These are phyloP conservation scores for Heliothis peltigera DNA, from an alignment of 2,888 invertebrate species.

Conservation along the genomic window DNA sequence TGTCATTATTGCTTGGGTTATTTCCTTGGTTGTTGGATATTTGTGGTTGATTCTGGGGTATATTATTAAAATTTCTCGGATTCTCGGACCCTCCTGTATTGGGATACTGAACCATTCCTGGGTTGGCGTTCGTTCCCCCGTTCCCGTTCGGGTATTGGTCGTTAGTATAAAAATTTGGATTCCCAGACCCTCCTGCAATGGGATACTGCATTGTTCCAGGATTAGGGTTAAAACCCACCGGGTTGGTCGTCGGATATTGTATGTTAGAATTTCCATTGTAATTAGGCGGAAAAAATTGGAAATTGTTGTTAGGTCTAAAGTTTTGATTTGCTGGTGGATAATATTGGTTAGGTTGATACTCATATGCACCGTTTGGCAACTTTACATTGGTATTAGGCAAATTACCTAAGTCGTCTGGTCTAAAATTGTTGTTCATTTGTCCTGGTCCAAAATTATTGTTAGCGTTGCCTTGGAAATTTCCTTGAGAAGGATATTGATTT, in stretches of 20 bases:
- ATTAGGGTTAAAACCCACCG: constrained; percentile 8
- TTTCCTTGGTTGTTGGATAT: constrained; percentile 20
- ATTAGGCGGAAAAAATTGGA: constrained; percentile 21
- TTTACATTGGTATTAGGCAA: constrained; percentile 18
- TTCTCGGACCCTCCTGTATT: constrained; percentile 25
- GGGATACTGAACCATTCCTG: constrained; percentile 21
- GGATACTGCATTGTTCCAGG: constrained; percentile 23
- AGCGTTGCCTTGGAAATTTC: constrained; percentile 29
- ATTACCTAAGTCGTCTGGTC: constrained; percentile 39
- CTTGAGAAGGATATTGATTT: constrained; percentile 31
- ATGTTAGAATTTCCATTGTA: constrained; percentile 14
- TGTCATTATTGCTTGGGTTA: constrained; percentile 36
- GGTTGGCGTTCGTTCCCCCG: constrained; percentile 7
- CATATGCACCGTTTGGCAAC: constrained; percentile 30
- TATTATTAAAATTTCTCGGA: constrained; percentile 29
- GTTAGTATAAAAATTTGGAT: constrained; percentile 15
- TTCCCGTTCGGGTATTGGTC: constrained; percentile 17
- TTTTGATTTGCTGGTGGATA: constrained; percentile 23
- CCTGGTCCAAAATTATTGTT: constrained; percentile 10
- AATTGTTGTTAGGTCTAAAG: constrained; percentile 19
- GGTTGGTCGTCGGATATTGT: constrained; percentile 18
- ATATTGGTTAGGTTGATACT: constrained; percentile 46
- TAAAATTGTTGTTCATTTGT: constrained; percentile 13
- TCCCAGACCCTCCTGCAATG: constrained; percentile 12
- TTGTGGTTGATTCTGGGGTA: constrained; percentile 28